Evolutionary conservation across 2,797 vertebrate genomes (phyloP).

Genomic region (Chloroceryle inda): DNA sequence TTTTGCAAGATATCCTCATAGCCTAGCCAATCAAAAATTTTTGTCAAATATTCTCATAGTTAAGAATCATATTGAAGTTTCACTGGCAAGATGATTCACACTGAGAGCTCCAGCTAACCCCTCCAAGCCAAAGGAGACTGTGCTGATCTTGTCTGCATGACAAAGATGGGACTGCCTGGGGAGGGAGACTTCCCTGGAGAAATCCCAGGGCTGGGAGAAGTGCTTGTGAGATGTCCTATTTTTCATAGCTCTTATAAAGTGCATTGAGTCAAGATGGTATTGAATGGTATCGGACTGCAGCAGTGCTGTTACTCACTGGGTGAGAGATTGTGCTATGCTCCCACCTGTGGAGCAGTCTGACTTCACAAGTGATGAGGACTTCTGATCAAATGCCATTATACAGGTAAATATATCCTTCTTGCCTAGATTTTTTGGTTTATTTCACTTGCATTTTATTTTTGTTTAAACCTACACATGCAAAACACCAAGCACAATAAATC

Average conservation of each 20-base stretch:
- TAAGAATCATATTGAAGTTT: not conserved
- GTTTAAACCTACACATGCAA: not conserved
- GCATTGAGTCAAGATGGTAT: not conserved
- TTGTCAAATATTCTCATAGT: not conserved
- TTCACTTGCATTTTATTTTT: not conserved
- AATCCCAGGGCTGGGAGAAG: not conserved
- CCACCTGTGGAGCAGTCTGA: not conserved
- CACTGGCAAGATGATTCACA: not conserved
- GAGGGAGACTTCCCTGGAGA: not conserved
- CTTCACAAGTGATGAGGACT: not conserved
- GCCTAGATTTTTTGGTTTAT: not conserved
- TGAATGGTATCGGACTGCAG: not conserved
- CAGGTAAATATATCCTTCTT: not conserved
- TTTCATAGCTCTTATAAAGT: not conserved
- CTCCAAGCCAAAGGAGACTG: not conserved
- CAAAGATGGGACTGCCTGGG: not conserved
- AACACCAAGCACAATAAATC: not conserved
- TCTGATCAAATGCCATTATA: not conserved
- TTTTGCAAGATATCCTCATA: not conserved
- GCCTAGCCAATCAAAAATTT: not conserved
- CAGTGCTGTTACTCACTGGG: rapidly evolving
- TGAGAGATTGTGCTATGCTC: not conserved
- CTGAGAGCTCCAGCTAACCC: not conserved
- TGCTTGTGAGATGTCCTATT: not conserved
- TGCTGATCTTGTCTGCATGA: not conserved